Base-by-base conservation (phyloP, 2,888 invertebrate genomes). In the Habrosyne pyritoides region DNA sequence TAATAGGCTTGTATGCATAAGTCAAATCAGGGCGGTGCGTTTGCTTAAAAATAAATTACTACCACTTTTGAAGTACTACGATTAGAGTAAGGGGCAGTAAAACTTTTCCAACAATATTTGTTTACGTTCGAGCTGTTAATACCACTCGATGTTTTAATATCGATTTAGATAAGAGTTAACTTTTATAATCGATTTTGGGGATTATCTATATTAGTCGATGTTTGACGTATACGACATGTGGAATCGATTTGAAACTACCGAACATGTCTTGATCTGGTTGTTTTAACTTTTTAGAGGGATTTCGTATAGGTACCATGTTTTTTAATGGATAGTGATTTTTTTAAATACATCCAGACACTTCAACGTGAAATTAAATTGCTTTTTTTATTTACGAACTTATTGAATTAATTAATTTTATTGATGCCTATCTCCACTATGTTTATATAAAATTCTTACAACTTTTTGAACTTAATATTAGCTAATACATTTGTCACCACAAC, bases 31-130 rank as follows among this genome's bases (percentile, higher is more conserved):
- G 18, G 42, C 12, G 24, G 3, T 24, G 24, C 24, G 42, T 42
- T 42, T 42, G 42, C 18, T 42, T 42, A 18, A 42, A 42, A 6
- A 18, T 42, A n/a, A 42, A 42, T 42, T 42, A 42, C 42, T 42
- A 8, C 42, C 42, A 42, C 42, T 18, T 18, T 42, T 2, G 1
- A 18, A 42, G 42, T 42, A 42, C 18, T 18, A 8, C 18, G 63
- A 76, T 65, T 68, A 64, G 57, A 67, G 67, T 66, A 75, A 76
- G 70, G 68, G 69, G 64, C 72, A 71, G 72, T 81, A 73, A 79
- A 84, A 82, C 79, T 79, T 79, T 79, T 79, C 63, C 69, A 77
- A 74, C 67, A 73, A 64, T 83, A 77, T 83, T 82, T 81, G 78
- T 81, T 80, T 76, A 71, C 64, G 64, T 65, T 60, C 66, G 59